Percentiles rank a stretch among this genome's conserved stretches.
These are phyloP conservation scores for Xylocampa areola DNA, from an alignment of 2,888 invertebrate species.

Conservation along the genomic window DNA sequence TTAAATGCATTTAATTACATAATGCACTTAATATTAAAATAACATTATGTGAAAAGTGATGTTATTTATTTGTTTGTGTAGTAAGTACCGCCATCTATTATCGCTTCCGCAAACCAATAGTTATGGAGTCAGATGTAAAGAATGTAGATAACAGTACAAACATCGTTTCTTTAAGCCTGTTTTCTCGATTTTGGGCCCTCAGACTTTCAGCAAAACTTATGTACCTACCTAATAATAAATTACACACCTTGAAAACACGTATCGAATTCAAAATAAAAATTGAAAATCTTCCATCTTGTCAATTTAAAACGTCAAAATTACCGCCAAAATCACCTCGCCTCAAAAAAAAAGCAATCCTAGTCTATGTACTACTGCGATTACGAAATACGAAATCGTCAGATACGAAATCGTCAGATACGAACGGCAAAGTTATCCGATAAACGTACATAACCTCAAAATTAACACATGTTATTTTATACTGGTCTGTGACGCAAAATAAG, in stretches of 20 bases:
- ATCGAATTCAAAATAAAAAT: not conserved
- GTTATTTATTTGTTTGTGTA: conserved; percentile 1
- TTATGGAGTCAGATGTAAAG: not conserved
- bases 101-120: conserved; percentile 11
- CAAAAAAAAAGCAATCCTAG: conserved; percentile 17
- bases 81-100: conserved; percentile 42
- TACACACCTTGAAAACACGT: too few species aligned
- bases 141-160: too few species aligned
- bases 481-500: conserved; percentile 28
- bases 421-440: conserved; percentile 40
- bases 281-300: conserved; percentile 33
- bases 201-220: too few species aligned
- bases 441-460: conserved; percentile 56
- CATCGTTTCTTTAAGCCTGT: too few species aligned
- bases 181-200: too few species aligned
- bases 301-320: conserved; percentile 32
- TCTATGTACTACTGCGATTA: conserved; percentile 34
- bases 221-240: too few species aligned
- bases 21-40: conserved; percentile 1
- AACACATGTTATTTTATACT: conserved; percentile 54
- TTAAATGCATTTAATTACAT: conserved; percentile 4
- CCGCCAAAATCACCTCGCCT: conserved; percentile 22
- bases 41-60: conserved; percentile 31
- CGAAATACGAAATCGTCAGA: conserved; percentile 22
- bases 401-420: not conserved